These are phyloP conservation scores for Macquaria australasica DNA, from an alignment of 2,113 vertebrate genomes.

Conservation along the genomic window DNA sequence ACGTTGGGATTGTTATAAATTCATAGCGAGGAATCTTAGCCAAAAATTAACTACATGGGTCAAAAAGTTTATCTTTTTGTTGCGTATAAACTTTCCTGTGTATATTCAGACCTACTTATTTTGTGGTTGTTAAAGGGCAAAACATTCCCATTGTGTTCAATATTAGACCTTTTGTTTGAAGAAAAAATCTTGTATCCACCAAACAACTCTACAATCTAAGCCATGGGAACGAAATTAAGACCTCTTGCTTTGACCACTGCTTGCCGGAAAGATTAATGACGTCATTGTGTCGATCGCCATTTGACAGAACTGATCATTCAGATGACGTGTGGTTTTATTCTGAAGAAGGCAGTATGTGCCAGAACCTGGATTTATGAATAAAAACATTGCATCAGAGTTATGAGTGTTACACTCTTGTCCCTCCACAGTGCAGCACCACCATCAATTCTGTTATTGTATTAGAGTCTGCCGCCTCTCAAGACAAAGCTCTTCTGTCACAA, in stretches of 20 bases:
- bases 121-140: no score
- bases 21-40: no score
- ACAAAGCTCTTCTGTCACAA: constrained; percentile 62
- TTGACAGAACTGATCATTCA: neutral
- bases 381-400: constrained; percentile 25
- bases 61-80: no score
- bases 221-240: neutral
- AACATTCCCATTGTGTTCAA: no score
- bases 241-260: neutral
- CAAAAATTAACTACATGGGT: no score
- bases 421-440: neutral
- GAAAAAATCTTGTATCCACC: neutral
- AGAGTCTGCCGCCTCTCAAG: constrained; percentile 32
- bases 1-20: no score
- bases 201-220: neutral
- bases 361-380: neutral
- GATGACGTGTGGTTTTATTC: neutral
- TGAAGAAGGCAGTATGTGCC: neutral
- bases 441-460: constrained; percentile 52
- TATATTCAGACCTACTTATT: no score
- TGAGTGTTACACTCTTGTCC: neutral
- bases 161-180: no score
- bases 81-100: neutral
- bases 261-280: neutral
- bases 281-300: neutral